phyloP scores from a whole-genome alignment of 1,140 invertebrate species.

The Apocrypta bakeri region DNA sequence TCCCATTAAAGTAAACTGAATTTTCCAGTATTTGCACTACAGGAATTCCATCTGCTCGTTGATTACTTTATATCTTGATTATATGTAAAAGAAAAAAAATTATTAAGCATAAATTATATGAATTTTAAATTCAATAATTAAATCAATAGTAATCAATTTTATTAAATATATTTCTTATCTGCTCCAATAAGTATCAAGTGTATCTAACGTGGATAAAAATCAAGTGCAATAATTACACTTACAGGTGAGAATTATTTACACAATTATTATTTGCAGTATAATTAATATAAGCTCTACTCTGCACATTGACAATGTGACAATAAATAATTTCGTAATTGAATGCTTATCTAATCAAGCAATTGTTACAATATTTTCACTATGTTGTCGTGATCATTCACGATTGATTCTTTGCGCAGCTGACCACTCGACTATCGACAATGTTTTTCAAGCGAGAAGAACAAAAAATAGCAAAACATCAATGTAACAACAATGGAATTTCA shows the following conservation, averaged over 20 bases:
- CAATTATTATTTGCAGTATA: too few relatives aligned
- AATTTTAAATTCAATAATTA: not conserved
- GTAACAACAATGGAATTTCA: not conserved
- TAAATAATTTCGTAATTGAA: not conserved
- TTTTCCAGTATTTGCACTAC: not conserved
- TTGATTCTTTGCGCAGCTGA: not conserved
- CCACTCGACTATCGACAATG: constrained; percentile 36
- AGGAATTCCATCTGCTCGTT: not conserved
- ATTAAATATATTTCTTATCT: not conserved
- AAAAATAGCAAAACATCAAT: not conserved
- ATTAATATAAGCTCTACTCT: not conserved
- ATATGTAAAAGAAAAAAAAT: not conserved
- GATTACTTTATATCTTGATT: not conserved
- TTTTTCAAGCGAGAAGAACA: not conserved
- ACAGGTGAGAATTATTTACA: not conserved
- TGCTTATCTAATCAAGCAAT: not conserved
- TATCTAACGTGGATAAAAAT: not conserved
- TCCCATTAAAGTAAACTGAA: not conserved
- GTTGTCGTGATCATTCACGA: too few relatives aligned
- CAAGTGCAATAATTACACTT: not conserved
- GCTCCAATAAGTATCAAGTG: not conserved
- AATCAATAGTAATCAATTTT: not conserved
- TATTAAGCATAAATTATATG: not conserved
- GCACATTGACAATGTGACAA: not conserved
- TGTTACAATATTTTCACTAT: not conserved